Base-by-base conservation (phyloP, 2,113 vertebrate genomes). In the Pangasianodon gigas region DNA sequence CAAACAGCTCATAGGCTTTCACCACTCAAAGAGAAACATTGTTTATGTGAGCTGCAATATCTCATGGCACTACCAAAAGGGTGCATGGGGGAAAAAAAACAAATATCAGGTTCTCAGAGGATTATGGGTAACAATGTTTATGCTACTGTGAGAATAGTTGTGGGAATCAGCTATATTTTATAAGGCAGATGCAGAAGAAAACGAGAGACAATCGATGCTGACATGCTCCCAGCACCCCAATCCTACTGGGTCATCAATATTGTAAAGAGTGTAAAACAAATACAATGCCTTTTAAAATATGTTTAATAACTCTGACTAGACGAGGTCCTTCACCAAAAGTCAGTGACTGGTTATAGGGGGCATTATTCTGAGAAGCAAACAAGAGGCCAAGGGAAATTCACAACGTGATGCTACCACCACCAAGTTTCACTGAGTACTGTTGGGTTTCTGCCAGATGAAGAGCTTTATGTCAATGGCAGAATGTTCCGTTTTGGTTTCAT, bases 1-100 rank as follows among this genome's bases (percentile, higher is more conserved):
- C 62, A 91, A 92, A 91, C 91, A 89, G 88, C 91, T 90, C 71
- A 60, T 84, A 92, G 89, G 89, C 75, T 89, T 89, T 87, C 85
- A 69, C 83, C 69, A 65, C 83, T 90, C 11, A 16, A 71, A 87
- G 90, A 86, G 51, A 87, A 82, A 60, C 24, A 82, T 85, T 71
- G 88, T 92, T 92, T 82, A 90, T 92, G 84, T 75, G 87, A 86
- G 58, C 46, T 19, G 46, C 6, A n/a, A n/a, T 56, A 75, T 89
- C 88, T 85, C 60, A 54, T 60, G 85, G 83, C 84, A 81, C 80
- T 91, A 67, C 52, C 74, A 32, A 46, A 44, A 85, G 90, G 71
- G 81, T 86, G 37, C 18, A 80, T 16, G 41, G 21, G 10, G 2
- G 9, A 1, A 77, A 11, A 24, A 46, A 58, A 60, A 84, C 3